phyloP scores from a whole-genome alignment of 2,113 vertebrate genomes.

The Mesembrinibis cayennensis region DNA sequence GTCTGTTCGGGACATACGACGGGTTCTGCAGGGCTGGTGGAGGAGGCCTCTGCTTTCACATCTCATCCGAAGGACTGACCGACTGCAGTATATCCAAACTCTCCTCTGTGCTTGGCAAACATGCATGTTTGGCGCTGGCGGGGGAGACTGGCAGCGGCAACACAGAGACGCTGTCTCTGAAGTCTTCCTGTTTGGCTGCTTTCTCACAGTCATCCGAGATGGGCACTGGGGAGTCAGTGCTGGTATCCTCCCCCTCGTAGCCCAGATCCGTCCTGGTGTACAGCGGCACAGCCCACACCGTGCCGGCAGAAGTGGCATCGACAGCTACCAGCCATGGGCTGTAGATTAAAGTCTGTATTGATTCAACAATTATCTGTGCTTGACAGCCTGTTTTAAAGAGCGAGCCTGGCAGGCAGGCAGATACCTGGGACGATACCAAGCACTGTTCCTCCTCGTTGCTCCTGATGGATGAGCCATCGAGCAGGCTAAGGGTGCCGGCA shows the following conservation, averaged over 20 bases:
- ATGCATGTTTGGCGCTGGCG: neutral
- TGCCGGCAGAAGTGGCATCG: neutral
- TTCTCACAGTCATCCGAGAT: neutral
- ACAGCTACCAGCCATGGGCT: neutral
- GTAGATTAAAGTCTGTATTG: neutral
- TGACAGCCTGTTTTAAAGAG: neutral
- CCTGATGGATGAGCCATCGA: neutral
- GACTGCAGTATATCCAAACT: neutral
- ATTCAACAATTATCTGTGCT: neutral
- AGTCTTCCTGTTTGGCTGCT: conserved; percentile 41
- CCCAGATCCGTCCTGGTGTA: neutral
- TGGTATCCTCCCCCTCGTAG: neutral
- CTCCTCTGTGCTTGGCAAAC: conserved; percentile 19
- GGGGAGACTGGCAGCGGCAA: neutral
- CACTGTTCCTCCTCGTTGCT: neutral
- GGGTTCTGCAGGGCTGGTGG: neutral
- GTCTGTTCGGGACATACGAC: neutral
- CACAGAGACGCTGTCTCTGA: neutral
- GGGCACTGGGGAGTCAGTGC: neutral
- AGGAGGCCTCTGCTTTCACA: conserved; percentile 31
- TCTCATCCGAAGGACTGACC: conserved; percentile 7
- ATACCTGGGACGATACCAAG: neutral
- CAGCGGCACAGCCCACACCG: neutral
- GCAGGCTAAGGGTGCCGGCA: neutral
- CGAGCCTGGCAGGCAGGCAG: neutral